These are phyloP conservation scores for Macrosteles quadrilineatus DNA, from an alignment of 1,140 invertebrate species.

Conservation along the genomic window DNA sequence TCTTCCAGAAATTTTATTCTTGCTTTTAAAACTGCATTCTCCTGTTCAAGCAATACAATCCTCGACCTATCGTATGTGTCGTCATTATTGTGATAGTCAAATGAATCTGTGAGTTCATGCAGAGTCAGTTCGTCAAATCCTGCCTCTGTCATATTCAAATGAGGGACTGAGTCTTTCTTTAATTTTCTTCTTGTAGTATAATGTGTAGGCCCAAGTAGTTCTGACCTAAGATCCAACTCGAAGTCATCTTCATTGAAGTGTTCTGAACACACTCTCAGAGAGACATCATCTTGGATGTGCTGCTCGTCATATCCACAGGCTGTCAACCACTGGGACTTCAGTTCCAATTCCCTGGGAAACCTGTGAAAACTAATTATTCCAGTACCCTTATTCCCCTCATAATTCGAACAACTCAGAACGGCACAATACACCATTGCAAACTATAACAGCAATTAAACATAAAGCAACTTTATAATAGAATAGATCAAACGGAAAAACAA, in stretches of 20 bases:
- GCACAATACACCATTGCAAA: conserved; percentile 7
- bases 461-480: too few species aligned
- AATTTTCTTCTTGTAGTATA: neutral
- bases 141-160: too few species aligned
- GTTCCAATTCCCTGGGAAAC: neutral
- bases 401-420: neutral
- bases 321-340: neutral
- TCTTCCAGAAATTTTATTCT: too few species aligned
- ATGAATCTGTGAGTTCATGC: too few species aligned
- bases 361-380: neutral
- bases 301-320: neutral
- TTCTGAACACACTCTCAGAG: conserved; percentile 1
- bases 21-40: too few species aligned
- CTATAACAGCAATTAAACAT: too few species aligned
- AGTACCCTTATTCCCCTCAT: neutral
- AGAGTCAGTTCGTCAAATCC: too few species aligned
- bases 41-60: too few species aligned
- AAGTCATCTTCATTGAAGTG: conserved; percentile 2
- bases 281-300: neutral
- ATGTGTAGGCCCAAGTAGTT: neutral
- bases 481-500: too few species aligned
- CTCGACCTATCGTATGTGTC: too few species aligned
- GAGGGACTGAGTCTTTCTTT: conserved; percentile 5
- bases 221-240: neutral
- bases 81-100: too few species aligned